Evolutionary conservation across 1,140 invertebrate species (phyloP), one percentile per base, ranked within the genome.

Genomic region (Tetraneura akinire): DNA sequence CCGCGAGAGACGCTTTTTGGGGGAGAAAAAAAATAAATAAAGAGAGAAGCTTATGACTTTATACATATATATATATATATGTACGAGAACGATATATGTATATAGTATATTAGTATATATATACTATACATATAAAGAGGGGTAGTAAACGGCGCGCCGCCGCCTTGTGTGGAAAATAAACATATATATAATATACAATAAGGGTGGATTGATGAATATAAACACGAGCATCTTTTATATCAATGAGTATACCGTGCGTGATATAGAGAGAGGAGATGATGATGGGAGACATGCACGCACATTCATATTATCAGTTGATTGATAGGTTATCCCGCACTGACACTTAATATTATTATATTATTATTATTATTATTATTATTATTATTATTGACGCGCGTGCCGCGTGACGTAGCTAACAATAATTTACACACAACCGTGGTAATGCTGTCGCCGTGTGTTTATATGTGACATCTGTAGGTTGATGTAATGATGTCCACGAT

Each of bases 211-310:
- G 74, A 78, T 60, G 74, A 78, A 78, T 78, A 78, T 78, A 60
- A 78, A 78, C 74, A 78, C 74, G 53, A 76, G 73, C 73, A 55
- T 78, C 74, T 78, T 57, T 78, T 78, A 78, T 78, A 55, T 78
- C 68, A 51, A 71, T 51, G 68, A 49, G 45, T 71, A 37, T 8
- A 37, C 32, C 8, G 1, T 23, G 18, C 0, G 29, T 5, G 32
- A 32, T 21, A 42, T 16, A 26, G 64, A 23, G 64, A 6, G 32
- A 14, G n/a, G 14, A 47, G 37, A 26, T 1, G 37, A 21, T 68
- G 47, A 68, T 68, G 64, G 64, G 64, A n/a, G n/a, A n/a, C n/a
- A n/a, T 68, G n/a, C 45, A 18, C 51, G 51, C 21, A 53, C 42
- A n/a, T n/a, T n/a, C n/a, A n/a, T n/a, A n/a, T n/a, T n/a, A n/a